phyloP scores from a whole-genome alignment of 2,888 invertebrate genomes.

The Colostygia pectinataria region DNA sequence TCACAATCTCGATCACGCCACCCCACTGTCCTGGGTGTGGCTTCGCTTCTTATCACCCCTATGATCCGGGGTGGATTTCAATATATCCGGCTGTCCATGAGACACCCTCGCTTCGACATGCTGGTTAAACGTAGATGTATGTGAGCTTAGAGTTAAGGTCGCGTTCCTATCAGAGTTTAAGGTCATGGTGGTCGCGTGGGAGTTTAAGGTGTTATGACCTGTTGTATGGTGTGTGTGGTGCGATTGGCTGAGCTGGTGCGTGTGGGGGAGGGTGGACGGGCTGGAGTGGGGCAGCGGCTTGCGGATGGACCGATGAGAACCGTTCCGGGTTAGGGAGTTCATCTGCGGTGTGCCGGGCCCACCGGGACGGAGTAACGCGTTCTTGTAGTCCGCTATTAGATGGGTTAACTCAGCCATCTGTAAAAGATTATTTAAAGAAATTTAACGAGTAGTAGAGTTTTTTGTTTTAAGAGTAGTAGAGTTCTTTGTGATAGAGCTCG shows the following conservation, averaged over 20 bases:
- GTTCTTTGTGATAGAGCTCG: no score
- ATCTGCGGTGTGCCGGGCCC: conserved; percentile 90
- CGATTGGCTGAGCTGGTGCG: conserved; percentile 51
- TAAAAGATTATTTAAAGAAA: no score
- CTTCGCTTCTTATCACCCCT: conserved; percentile 67
- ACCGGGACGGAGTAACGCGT: conserved; percentile 90
- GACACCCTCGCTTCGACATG: conserved; percentile 58
- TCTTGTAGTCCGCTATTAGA: conserved; percentile 97
- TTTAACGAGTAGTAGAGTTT: no score
- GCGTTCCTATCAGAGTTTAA: conserved; percentile 70
- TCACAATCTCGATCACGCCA: conserved; percentile 63
- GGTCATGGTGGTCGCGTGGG: conserved; percentile 79
- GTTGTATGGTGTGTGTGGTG: conserved; percentile 66
- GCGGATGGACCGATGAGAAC: conserved; percentile 85
- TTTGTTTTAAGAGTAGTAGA: no score
- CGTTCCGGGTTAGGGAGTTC: conserved; percentile 89
- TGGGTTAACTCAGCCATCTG: conserved; percentile 95
- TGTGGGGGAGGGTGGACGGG: conserved; percentile 69
- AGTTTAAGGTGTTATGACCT: conserved; percentile 83
- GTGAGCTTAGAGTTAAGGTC: conserved; percentile 64
- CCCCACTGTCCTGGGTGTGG: conserved; percentile 68
- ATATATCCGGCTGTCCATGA: conserved; percentile 90
- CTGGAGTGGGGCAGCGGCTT: conserved; percentile 73
- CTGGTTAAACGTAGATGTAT: conserved; percentile 63
- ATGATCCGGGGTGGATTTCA: conserved; percentile 93